These are phyloP conservation scores for Drosophila sordidula DNA, from an alignment of 2,888 invertebrate genomes.

Conservation along the genomic window DNA sequence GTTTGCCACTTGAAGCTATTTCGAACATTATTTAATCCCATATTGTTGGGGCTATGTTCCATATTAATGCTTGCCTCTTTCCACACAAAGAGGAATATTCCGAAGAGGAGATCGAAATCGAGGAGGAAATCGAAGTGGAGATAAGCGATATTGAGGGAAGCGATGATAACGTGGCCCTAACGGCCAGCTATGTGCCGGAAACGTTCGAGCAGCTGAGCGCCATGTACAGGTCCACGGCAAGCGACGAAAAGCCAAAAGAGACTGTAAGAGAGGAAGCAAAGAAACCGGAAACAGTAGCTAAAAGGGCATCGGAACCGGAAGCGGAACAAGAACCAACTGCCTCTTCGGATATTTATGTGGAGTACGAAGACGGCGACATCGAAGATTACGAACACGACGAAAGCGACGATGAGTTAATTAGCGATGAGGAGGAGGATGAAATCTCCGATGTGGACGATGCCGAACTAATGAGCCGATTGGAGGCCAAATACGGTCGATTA, in stretches of 20 bases:
- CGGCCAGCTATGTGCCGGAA: constrained; percentile 75
- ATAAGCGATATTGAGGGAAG: constrained; percentile 76
- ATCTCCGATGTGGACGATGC: constrained; percentile 89
- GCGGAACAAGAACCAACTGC: constrained; percentile 10
- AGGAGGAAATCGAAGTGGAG: constrained; percentile 81
- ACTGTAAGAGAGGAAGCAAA: constrained; percentile 5
- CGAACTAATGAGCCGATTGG: constrained; percentile 89
- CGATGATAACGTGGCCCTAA: constrained; percentile 84
- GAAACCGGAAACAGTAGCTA: constrained; percentile 8
- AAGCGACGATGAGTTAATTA: constrained; percentile 66
- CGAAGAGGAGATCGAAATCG: constrained; percentile 81
- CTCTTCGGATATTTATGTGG: constrained; percentile 67
- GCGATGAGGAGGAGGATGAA: constrained; percentile 85
- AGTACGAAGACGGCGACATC: constrained; percentile 65
- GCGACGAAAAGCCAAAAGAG: constrained; percentile 10
- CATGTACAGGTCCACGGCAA: constrained; percentile 72
- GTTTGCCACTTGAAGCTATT: constrained; percentile 25
- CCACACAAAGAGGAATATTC: constrained; percentile 73
- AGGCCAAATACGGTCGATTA: constrained; percentile 90
- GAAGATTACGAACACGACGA: constrained; percentile 63
- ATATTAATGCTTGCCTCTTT: constrained; percentile 37
- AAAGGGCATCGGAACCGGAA: constrained; percentile 10
- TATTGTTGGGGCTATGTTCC: background rate
- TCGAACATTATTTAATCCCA: constrained; percentile 15
- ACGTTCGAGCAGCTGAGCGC: constrained; percentile 83